A percentile compares a stretch with the other conserved stretches of the same genome.
Conservation (phyloP, 2,888 invertebrate species). For the Conomelus anceps region DNA sequence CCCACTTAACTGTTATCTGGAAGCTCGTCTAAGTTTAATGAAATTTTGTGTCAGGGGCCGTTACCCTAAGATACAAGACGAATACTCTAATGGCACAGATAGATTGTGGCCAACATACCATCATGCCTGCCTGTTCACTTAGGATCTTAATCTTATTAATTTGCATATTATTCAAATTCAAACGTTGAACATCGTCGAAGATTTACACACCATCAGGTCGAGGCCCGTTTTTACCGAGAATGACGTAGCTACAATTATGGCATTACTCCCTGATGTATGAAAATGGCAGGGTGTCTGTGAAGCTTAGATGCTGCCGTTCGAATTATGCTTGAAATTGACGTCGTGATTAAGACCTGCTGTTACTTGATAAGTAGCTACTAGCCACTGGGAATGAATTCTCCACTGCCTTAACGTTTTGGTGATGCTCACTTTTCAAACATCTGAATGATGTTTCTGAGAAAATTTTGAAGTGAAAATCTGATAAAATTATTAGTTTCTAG, state of each 20-base stretch:
- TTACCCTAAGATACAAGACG: neutral
- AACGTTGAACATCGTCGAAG: neutral
- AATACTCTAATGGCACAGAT: neutral
- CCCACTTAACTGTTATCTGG: neutral
- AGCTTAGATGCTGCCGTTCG: neutral
- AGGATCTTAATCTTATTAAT: neutral
- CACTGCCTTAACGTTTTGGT: neutral
- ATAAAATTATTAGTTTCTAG: too few relatives aligned
- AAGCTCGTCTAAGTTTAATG: neutral
- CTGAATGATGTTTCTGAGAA: too few relatives aligned
- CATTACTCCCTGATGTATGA: neutral
- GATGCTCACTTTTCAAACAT: too few relatives aligned
- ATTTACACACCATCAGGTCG: neutral
- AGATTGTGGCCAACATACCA: neutral
- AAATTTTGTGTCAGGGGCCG: neutral
- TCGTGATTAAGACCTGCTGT: neutral
- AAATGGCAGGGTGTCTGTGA: neutral
- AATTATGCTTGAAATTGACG: neutral
- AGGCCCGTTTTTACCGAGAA: neutral
- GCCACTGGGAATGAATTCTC: neutral
- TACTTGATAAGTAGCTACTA: neutral
- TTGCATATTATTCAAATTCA: neutral
- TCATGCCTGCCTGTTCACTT: neutral
- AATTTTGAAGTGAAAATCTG: too few relatives aligned
- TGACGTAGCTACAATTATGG: neutral